Evolutionary conservation across 2,797 vertebrate genomes (phyloP).

Genomic region (Eurystomus glaucurus): DNA sequence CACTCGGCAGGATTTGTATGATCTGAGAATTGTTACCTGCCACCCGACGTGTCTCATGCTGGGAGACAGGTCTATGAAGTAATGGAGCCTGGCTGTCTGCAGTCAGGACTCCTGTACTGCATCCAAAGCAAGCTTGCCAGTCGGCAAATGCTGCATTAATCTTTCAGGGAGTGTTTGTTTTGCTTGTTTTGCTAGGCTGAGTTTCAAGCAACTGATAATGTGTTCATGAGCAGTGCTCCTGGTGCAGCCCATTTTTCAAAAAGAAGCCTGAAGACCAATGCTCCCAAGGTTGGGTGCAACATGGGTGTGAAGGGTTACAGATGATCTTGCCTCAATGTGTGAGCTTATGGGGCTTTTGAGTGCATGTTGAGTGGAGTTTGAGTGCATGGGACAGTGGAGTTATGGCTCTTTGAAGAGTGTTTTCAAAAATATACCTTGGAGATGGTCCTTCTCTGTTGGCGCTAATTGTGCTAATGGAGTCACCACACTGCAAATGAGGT

Average conservation of each 20-base stretch:
- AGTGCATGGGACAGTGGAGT: background rate
- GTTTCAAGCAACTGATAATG: slow-evolving; percentile 86
- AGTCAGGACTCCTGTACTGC: slow-evolving; percentile 13
- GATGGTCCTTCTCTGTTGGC: background rate
- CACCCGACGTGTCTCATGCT: slow-evolving; percentile 81
- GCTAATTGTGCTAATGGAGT: background rate
- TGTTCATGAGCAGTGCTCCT: slow-evolving; percentile 76
- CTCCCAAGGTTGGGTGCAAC: slow-evolving; percentile 85
- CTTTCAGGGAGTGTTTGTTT: slow-evolving; percentile 54
- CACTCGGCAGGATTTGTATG: slow-evolving; percentile 82
- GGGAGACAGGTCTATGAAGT: slow-evolving; percentile 87
- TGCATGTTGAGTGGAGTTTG: background rate
- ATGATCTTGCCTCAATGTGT: background rate
- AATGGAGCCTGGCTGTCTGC: slow-evolving; percentile 37
- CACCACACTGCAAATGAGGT: background rate
- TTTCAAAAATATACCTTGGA: background rate
- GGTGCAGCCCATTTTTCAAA: slow-evolving; percentile 86
- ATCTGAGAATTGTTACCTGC: slow-evolving; percentile 89
- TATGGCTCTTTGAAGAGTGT: background rate
- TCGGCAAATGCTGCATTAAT: slow-evolving; percentile 54
- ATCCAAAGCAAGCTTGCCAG: slow-evolving; percentile 52
- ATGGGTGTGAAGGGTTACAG: slow-evolving; percentile 66
- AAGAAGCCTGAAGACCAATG: slow-evolving; percentile 80
- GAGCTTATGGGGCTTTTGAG: background rate
- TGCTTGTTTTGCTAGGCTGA: slow-evolving; percentile 79